A percentile compares a stretch with the other conserved stretches of the same genome.
Evolutionary conservation across 2,888 invertebrate species (phyloP).

Genomic region (Parnassius orleans): DNA sequence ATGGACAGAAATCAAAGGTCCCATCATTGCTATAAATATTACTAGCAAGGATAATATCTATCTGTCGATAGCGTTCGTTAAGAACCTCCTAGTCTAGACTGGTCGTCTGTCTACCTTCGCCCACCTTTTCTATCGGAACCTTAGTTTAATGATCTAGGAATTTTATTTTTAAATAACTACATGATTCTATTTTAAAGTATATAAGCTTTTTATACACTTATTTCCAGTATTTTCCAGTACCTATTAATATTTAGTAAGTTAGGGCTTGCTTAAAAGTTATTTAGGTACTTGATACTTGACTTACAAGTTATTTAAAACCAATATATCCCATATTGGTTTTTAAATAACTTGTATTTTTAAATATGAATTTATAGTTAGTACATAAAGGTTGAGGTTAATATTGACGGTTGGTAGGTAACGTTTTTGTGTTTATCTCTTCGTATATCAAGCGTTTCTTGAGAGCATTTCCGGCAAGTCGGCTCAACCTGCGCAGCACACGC

Average conservation of each 20-base stretch:
- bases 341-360: not conserved
- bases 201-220: not conserved
- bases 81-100: slow-evolving; percentile 31
- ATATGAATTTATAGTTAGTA: not conserved
- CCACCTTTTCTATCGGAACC: slow-evolving; percentile 19
- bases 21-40: slow-evolving; percentile 30
- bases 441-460: slow-evolving; percentile 18
- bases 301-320: no score
- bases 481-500: slow-evolving; percentile 54
- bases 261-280: no score
- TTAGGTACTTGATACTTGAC: no score
- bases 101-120: slow-evolving; percentile 27
- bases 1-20: slow-evolving; percentile 29
- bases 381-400: slow-evolving; percentile 3
- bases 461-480: slow-evolving; percentile 41
- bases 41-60: slow-evolving; percentile 28
- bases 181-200: slow-evolving; percentile 5
- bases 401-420: slow-evolving; percentile 27
- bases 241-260: no score
- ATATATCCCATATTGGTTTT: no score
- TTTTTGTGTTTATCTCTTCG: slow-evolving; percentile 30
- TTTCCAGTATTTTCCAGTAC: no score
- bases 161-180: slow-evolving; percentile 12
- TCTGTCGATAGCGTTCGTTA: slow-evolving; percentile 29
- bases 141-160: slow-evolving; percentile 20